Evolutionary conservation across 2,888 invertebrate genomes (phyloP).

Genomic region (Chorisops tibialis): DNA sequence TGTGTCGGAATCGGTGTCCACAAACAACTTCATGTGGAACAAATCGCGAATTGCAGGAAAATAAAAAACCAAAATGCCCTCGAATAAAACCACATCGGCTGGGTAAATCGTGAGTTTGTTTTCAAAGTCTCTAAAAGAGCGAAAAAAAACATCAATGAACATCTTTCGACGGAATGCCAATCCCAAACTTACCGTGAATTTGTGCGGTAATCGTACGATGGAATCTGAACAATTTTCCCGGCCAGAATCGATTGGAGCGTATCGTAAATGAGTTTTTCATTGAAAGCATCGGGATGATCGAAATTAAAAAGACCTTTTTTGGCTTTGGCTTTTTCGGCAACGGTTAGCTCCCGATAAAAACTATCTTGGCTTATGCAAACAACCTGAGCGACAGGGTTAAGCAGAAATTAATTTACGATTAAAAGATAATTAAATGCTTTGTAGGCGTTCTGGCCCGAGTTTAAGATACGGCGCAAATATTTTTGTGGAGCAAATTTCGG

Average conservation of each 20-base stretch:
- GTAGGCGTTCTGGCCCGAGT: not conserved
- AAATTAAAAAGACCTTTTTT: slow-evolving; percentile 94
- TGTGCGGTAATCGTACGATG: slow-evolving; percentile 88
- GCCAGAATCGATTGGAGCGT: slow-evolving; percentile 78
- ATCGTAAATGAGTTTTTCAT: slow-evolving; percentile 78
- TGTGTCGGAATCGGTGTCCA: slow-evolving; percentile 98
- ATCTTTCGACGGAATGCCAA: not conserved
- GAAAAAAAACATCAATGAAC: slow-evolving; percentile 3
- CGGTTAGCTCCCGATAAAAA: slow-evolving; percentile 86
- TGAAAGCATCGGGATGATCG: slow-evolving; percentile 97
- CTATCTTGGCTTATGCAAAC: slow-evolving; percentile 95
- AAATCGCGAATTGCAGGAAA: slow-evolving; percentile 90
- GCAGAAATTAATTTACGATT: no score
- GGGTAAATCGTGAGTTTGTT: slow-evolving; percentile 81
- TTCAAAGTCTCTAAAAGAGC: slow-evolving; percentile 56
- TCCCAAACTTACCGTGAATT: slow-evolving; percentile 71
- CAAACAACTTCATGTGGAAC: slow-evolving; percentile 99
- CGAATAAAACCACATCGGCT: slow-evolving; percentile 94
- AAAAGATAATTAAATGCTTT: not conserved
- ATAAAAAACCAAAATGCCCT: slow-evolving; percentile 98
- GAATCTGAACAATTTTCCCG: slow-evolving; percentile 85
- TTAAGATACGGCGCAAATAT: no score
- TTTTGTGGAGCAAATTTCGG: no score
- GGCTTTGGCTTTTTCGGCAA: slow-evolving; percentile 76
- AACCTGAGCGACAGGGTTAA: slow-evolving; percentile 61